phyloP scores from a whole-genome alignment of 1,140 invertebrate species.

The Lycorma delicatula region DNA sequence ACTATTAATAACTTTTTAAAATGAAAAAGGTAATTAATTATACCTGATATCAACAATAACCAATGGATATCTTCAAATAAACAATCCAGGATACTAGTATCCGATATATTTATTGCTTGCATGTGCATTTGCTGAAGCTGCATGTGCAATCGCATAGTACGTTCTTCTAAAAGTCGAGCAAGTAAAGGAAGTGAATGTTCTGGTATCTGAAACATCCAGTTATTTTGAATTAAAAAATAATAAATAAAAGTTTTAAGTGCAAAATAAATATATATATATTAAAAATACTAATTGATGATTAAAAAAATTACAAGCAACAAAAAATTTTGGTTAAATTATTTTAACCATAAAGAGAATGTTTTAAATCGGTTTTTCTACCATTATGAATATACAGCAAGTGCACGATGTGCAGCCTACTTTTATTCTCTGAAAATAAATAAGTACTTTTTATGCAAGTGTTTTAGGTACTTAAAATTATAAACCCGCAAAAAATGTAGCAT shows the following conservation, averaged over 20 bases:
- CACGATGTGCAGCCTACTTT: too few species aligned
- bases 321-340: too few species aligned
- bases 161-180: slow-evolving; percentile 51
- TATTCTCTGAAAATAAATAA: too few species aligned
- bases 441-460: too few species aligned
- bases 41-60: slow-evolving; percentile 70
- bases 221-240: not conserved
- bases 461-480: too few species aligned
- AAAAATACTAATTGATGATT: too few species aligned
- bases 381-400: too few species aligned
- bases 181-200: slow-evolving; percentile 49
- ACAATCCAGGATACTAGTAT: slow-evolving; percentile 45
- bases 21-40: not conserved
- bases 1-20: not conserved
- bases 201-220: slow-evolving; percentile 34
- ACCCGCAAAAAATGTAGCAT: too few species aligned
- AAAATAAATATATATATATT: slow-evolving; percentile 31
- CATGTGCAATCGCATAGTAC: slow-evolving; percentile 42
- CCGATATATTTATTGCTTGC: slow-evolving; percentile 38
- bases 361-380: too few species aligned
- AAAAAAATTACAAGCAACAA: too few species aligned
- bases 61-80: slow-evolving; percentile 85
- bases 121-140: slow-evolving; percentile 39
- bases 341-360: slow-evolving; percentile 29
- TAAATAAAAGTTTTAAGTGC: not conserved